Evolutionary conservation across 2,888 invertebrate genomes (phyloP), one percentile per base, ranked within the genome.

Genomic region (Ichneumon xanthorius): DNA sequence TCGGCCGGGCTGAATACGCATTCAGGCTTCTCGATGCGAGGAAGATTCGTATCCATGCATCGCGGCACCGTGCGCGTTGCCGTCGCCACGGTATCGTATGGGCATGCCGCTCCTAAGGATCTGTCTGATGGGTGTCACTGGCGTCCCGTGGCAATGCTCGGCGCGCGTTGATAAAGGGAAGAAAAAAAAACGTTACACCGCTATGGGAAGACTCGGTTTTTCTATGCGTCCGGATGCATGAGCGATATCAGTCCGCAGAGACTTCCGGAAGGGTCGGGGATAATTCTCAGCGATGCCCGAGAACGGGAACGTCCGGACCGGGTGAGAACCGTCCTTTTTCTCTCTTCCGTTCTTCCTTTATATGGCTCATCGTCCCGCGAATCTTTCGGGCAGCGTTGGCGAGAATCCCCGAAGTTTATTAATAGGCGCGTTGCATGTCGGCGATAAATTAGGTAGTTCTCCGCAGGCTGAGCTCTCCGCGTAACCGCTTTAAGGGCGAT

Each of bases 371-470:
- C 78, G 79, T 79, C 68, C 68, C 53, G 81, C 81, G 72, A 87
- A 86, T 87, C 76, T 79, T 80, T 85, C 22, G 86, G 85, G 83
- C 61, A 40, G 68, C 33, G 82, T 61, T 82, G 85, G 84, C 82
- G 82, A 86, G 86, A 88, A 89, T 88, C 86, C 87, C 72, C 19
- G 82, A 84, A 84, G 85, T 88, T 89, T 89, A 90, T 89, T 90
- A 89, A 90, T 90, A 90, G 90, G 86, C 87, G 80, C 87, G 80
- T 48, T 68, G 87, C 87, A 88, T 88, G 88, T 81, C 86, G 85
- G 87, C 89, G 87, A 89, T 89, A 88, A 90, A 90, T 90, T 89
- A 89, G 88, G 80, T 73, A 80, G 77, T 65, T 80, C 67, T 67
- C 61, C 65, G 85, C 87, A 85, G 87, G 86, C 61, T 26, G 85